A percentile compares a stretch with the other conserved stretches of the same genome.
Conservation (phyloP, 2,888 invertebrate species). For the Ischnura elegans region DNA sequence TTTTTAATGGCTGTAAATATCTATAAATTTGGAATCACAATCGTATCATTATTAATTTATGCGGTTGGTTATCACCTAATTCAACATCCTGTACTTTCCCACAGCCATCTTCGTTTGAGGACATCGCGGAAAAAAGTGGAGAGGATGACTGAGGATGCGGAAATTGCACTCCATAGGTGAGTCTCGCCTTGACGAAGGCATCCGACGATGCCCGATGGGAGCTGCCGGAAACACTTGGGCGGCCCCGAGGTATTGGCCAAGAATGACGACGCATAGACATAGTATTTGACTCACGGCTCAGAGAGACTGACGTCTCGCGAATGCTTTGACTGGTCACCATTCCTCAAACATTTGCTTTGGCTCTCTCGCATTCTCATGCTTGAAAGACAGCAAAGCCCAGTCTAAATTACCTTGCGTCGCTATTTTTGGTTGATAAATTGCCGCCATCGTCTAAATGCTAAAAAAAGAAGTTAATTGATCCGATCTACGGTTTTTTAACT, state of each 20-base stretch:
- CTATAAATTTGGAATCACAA: too few species aligned
- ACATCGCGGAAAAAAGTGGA: too few species aligned
- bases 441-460: too few species aligned
- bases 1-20: too few species aligned
- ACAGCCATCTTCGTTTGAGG: too few species aligned
- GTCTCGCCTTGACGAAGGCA: not conserved
- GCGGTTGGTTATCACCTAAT: too few species aligned
- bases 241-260: not conserved
- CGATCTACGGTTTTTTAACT: too few species aligned
- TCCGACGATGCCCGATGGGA: not conserved
- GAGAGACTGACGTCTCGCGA: not conserved
- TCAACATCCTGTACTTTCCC: too few species aligned
- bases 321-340: constrained; percentile 9
- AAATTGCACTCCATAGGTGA: not conserved
- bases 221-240: not conserved
- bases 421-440: too few species aligned
- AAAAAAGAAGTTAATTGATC: too few species aligned
- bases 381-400: not conserved
- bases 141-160: too few species aligned
- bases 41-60: too few species aligned
- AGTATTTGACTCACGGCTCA: not conserved
- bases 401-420: not conserved
- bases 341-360: not conserved
- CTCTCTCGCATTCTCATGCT: not conserved
- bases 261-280: not conserved